Percentiles rank a stretch among this genome's conserved stretches.
Conservation (phyloP, 1,140 invertebrate genomes). For the Drosophila pectinifera region DNA sequence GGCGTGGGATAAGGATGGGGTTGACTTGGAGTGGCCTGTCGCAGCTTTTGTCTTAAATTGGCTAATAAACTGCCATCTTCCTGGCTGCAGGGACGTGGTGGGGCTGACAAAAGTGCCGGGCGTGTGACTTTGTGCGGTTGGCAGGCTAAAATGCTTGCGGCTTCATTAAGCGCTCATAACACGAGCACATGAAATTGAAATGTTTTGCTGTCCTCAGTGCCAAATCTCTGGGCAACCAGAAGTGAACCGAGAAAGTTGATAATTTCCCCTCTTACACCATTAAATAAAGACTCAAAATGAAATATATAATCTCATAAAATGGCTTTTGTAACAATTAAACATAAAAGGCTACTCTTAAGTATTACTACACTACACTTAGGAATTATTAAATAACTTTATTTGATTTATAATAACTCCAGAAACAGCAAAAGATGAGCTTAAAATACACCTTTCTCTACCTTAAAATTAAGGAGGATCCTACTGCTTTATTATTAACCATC, state of each 20-base stretch:
- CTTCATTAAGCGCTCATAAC: constrained; percentile 76
- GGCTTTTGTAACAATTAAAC: not conserved
- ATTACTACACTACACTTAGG: too few species aligned
- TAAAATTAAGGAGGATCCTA: not conserved
- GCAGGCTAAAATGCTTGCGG: constrained; percentile 70
- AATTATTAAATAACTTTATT: not conserved
- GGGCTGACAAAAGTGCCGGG: constrained; percentile 12
- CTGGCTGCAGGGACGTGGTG: constrained; percentile 2
- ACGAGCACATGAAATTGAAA: constrained; percentile 72
- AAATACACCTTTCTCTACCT: too few species aligned
- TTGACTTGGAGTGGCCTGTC: constrained; percentile 48
- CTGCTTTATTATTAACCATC: not conserved
- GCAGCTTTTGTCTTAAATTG: constrained; percentile 77
- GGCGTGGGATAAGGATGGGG: constrained; percentile 11
- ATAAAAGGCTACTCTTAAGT: too few species aligned
- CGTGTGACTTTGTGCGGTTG: constrained; percentile 66
- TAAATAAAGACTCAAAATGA: not conserved
- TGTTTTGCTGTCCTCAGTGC: constrained; percentile 24
- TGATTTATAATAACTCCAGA: too few species aligned
- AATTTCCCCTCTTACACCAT: not conserved
- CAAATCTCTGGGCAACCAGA: constrained; percentile 38
- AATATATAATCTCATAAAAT: not conserved
- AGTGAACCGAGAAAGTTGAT: not conserved
- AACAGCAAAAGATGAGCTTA: too few species aligned
- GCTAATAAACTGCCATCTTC: constrained; percentile 78